phyloP scores from a whole-genome alignment of 2,113 vertebrate genomes.

The Pachycephala philippinensis region DNA sequence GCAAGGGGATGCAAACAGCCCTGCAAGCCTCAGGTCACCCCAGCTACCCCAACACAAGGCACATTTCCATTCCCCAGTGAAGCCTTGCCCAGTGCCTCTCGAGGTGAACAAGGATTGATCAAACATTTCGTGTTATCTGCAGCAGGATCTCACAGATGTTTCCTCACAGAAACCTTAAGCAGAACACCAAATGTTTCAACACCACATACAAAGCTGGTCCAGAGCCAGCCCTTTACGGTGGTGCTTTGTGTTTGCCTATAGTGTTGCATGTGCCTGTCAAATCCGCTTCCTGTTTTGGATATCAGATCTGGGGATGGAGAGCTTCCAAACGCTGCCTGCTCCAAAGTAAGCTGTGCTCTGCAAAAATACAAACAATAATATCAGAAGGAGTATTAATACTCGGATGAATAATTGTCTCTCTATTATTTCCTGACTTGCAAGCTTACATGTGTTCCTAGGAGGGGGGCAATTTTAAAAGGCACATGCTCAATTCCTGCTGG shows the following conservation, averaged over 20 bases:
- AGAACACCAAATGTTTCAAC: slow-evolving; percentile 33
- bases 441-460: not conserved
- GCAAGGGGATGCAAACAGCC: not conserved
- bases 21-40: not conserved
- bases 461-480: not conserved
- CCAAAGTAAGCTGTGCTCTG: slow-evolving; percentile 3
- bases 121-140: not conserved
- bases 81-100: not conserved
- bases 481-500: not conserved
- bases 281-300: slow-evolving; percentile 54
- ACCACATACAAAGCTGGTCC: not conserved
- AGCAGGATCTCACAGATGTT: slow-evolving; percentile 60
- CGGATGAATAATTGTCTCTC: slow-evolving; percentile 34
- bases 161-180: slow-evolving; percentile 41
- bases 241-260: not conserved
- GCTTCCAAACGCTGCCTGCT: not conserved
- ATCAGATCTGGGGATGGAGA: slow-evolving; percentile 3
- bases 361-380: slow-evolving; percentile 31
- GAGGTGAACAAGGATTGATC: not conserved
- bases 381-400: slow-evolving; percentile 12
- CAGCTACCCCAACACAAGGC: not conserved
- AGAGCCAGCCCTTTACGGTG: not conserved
- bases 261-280: slow-evolving; percentile 17
- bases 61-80: not conserved
- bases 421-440: slow-evolving; percentile 54